Evolutionary conservation across 2,888 invertebrate species (phyloP).

Genomic region (Liodrosophila aerea): DNA sequence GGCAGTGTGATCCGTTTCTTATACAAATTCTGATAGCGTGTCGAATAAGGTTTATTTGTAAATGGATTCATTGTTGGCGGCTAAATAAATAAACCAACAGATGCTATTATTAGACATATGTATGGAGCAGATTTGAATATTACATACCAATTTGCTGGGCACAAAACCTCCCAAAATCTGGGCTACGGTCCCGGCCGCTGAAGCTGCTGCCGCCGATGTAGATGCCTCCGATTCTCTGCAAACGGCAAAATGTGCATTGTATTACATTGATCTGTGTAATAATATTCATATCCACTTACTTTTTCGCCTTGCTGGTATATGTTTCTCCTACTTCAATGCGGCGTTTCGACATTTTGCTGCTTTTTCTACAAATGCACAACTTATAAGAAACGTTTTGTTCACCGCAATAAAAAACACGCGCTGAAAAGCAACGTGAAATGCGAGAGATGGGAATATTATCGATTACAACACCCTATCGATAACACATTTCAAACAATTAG

Average conservation of each 20-base stretch:
- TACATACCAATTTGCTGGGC: conserved; percentile 63
- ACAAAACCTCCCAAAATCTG: conserved; percentile 72
- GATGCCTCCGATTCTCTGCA: conserved; percentile 54
- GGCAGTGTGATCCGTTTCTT: conserved; percentile 95
- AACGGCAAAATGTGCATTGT: neutral
- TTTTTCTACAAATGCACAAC: conserved; percentile 20
- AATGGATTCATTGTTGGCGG: conserved; percentile 88
- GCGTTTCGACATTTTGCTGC: conserved; percentile 88
- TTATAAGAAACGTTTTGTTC: conserved; percentile 32
- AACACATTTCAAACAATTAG: too few species aligned
- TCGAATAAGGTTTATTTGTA: conserved; percentile 92
- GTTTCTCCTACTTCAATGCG: conserved; percentile 94
- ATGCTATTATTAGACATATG: too few species aligned
- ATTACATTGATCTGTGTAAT: too few species aligned
- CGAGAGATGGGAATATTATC: conserved; percentile 18
- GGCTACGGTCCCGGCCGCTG: conserved; percentile 51
- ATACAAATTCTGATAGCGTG: conserved; percentile 93
- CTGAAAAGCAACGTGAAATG: conserved; percentile 65
- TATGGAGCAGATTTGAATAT: too few species aligned
- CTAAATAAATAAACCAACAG: too few species aligned
- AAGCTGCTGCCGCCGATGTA: conserved; percentile 39
- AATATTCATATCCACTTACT: too few species aligned
- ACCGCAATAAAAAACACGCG: conserved; percentile 60
- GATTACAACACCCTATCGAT: too few species aligned
- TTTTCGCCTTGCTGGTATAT: conserved; percentile 86